Evolutionary conservation across 2,888 invertebrate genomes (phyloP).

Genomic region (Synanthedon vespiformis): DNA sequence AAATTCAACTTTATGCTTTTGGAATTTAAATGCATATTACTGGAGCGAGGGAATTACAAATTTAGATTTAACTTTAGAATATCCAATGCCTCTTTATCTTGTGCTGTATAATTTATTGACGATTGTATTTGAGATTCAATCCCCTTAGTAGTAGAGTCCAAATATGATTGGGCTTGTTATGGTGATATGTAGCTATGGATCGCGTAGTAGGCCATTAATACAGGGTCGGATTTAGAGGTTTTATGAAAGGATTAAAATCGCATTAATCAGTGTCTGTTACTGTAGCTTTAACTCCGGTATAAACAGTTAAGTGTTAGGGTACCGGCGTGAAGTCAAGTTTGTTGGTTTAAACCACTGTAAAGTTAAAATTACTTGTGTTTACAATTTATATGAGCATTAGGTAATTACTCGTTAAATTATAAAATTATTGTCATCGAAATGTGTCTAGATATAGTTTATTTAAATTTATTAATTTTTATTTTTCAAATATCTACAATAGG

Average conservation of each 20-base stretch:
- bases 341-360: constrained; percentile 1
- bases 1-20: constrained; percentile 48
- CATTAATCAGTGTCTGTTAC: constrained; percentile 77
- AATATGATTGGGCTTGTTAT: constrained; percentile 22
- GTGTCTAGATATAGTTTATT: no score
- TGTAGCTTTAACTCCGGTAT: constrained; percentile 65
- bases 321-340: constrained; percentile 42
- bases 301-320: constrained; percentile 70
- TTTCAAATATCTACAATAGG: no score
- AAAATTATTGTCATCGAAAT: no score
- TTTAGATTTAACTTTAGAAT: constrained; percentile 24
- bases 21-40: constrained; percentile 53
- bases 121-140: constrained; percentile 22
- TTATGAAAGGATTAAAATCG: constrained; percentile 75
- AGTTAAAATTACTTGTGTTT: background rate
- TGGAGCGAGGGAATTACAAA: constrained; percentile 55
- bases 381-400: no score
- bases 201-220: constrained; percentile 50
- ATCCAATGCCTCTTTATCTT: constrained; percentile 5
- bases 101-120: constrained; percentile 12
- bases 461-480: no score
- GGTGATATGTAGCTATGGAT: constrained; percentile 20
- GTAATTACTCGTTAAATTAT: no score
- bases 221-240: constrained; percentile 72
- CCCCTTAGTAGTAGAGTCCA: constrained; percentile 24